These are phyloP conservation scores for Chelmon rostratus DNA, from an alignment of 2,797 vertebrate species.

Conservation along the genomic window DNA sequence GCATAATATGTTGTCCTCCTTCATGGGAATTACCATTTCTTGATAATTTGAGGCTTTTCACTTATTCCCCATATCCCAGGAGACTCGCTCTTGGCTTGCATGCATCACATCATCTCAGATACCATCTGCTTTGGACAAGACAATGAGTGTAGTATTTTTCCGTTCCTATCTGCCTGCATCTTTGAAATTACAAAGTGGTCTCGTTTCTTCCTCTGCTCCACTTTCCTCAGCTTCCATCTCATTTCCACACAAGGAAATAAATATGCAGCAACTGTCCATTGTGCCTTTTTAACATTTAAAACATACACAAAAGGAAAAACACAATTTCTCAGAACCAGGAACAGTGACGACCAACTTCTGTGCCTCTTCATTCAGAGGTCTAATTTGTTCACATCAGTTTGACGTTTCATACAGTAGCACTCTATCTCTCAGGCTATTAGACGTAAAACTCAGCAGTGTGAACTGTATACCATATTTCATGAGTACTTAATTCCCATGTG, in stretches of 20 bases:
- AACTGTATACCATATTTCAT: conserved; percentile 54
- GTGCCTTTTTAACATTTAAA: conserved; percentile 15
- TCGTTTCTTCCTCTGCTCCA: conserved; percentile 49
- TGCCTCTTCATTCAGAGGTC: conserved; percentile 17
- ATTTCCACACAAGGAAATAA: conserved; percentile 38
- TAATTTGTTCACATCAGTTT: conserved; percentile 20
- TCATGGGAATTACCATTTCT: conserved; percentile 62
- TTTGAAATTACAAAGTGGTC: conserved; percentile 53
- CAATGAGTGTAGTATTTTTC: conserved; percentile 57
- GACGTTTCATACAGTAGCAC: conserved; percentile 28
- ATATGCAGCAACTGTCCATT: background rate
- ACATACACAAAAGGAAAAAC: background rate
- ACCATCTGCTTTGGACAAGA: conserved; percentile 66
- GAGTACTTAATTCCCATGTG: conserved; percentile 76
- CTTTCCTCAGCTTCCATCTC: conserved; percentile 47
- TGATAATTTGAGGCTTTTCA: conserved; percentile 57
- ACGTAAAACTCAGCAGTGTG: conserved; percentile 41
- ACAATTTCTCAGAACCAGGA: conserved; percentile 1
- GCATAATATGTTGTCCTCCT: conserved; percentile 35
- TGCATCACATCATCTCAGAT: conserved; percentile 59
- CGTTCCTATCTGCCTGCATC: conserved; percentile 58
- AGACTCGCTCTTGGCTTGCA: conserved; percentile 47
- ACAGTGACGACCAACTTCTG: conserved; percentile 3
- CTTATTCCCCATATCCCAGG: conserved; percentile 47
- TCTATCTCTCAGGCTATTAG: conserved; percentile 26